These are phyloP conservation scores for Enhydra lutris DNA, from an alignment of 2,113 vertebrate species.

Conservation along the genomic window DNA sequence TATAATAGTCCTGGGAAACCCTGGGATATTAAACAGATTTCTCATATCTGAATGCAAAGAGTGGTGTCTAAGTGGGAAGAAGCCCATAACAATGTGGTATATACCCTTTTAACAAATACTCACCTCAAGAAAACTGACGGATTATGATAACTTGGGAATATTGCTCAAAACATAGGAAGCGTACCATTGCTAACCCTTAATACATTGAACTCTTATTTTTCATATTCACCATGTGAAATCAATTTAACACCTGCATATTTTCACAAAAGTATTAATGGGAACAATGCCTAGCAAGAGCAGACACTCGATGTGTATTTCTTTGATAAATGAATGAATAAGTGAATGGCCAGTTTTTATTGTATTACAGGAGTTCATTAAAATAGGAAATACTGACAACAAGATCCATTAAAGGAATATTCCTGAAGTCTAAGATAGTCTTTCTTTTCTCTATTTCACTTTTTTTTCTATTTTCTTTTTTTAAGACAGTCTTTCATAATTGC, in stretches of 20 bases:
- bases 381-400: neutral
- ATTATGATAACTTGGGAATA: neutral
- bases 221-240: neutral
- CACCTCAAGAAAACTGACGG: neutral
- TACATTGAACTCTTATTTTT: neutral
- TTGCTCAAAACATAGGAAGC: neutral
- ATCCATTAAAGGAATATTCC: neutral
- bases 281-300: neutral
- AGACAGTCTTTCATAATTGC: neutral
- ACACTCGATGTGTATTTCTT: neutral
- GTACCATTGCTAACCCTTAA: neutral
- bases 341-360: neutral
- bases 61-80: neutral
- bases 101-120: neutral
- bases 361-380: neutral
- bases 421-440: neutral
- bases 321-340: neutral
- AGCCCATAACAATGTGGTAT: neutral
- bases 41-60: neutral
- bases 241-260: neutral
- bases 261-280: neutral
- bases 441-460: too few species aligned
- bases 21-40: neutral
- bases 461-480: neutral
- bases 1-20: neutral